Evolutionary conservation across 2,888 invertebrate genomes (phyloP).

Genomic region (Ariolimax columbianus): DNA sequence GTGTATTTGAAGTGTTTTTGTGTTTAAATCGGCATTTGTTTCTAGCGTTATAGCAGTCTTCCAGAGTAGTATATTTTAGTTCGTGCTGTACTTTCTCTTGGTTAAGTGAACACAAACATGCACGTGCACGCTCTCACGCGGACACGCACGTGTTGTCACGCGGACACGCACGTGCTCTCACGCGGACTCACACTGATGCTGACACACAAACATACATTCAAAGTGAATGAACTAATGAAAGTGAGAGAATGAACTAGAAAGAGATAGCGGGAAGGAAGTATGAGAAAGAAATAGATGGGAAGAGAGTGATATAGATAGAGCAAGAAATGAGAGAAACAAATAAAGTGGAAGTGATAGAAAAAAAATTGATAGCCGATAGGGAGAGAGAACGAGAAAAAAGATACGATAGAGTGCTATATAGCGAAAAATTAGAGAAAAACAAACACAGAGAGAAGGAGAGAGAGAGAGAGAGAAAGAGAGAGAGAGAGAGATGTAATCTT

Average conservation of each 20-base stretch:
- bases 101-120: no score
- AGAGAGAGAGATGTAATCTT: no score
- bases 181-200: no score
- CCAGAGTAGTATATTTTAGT: no score
- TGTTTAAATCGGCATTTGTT: no score
- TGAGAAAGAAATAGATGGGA: conserved; percentile 12
- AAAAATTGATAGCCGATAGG: neutral
- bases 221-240: neutral
- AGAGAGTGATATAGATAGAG: neutral
- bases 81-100: no score
- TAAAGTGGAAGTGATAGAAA: neutral
- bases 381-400: neutral
- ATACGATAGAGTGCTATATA: neutral
- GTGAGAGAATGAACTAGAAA: neutral
- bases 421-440: neutral
- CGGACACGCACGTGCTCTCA: no score
- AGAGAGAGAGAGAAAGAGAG: neutral
- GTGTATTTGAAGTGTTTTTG: no score
- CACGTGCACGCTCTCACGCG: no score
- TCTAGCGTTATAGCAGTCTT: no score
- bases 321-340: neutral
- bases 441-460: neutral
- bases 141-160: no score
- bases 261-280: conserved; percentile 21
- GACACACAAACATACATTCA: no score